Evolutionary conservation across 2,113 vertebrate genomes (phyloP).

Genomic region (Rhineura floridana): DNA sequence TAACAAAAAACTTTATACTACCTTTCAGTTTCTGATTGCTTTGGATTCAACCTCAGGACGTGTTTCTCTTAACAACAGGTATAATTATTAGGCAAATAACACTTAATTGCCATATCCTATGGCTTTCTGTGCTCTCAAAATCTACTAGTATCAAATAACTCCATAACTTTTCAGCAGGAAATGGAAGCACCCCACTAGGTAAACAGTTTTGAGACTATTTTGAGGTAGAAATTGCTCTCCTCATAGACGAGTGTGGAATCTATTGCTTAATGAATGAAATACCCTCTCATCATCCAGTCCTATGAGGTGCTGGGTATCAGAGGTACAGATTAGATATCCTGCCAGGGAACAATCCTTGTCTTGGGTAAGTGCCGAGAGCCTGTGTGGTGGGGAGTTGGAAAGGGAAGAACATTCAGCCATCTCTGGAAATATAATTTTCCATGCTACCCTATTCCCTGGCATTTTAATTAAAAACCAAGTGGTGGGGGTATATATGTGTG

Average conservation of each 20-base stretch:
- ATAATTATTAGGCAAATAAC: constrained; percentile 64
- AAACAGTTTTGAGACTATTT: constrained; percentile 44
- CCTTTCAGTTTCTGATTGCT: constrained; percentile 52
- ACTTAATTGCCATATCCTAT: constrained; percentile 60
- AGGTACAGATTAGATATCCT: too few relatives aligned
- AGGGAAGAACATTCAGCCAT: too few relatives aligned
- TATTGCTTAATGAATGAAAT: constrained; percentile 19
- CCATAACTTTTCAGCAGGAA: constrained; percentile 42
- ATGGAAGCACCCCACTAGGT: constrained; percentile 28
- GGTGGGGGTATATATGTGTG: too few relatives aligned
- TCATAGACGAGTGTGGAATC: background rate
- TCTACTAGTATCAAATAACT: constrained; percentile 41
- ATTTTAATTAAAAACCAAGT: too few relatives aligned
- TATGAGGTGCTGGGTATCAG: background rate
- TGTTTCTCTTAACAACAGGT: constrained; percentile 58
- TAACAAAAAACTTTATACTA: too few relatives aligned
- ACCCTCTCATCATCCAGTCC: background rate
- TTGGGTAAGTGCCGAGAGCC: too few relatives aligned
- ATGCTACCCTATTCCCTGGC: too few relatives aligned
- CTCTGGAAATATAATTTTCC: too few relatives aligned
- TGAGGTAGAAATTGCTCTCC: constrained; percentile 20
- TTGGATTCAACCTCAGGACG: constrained; percentile 45
- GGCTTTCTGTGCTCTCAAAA: constrained; percentile 52
- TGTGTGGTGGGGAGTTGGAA: too few relatives aligned
- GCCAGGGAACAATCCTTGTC: too few relatives aligned